phyloP scores from a whole-genome alignment of 2,113 vertebrate species.

The Lethenteron reissneri region DNA sequence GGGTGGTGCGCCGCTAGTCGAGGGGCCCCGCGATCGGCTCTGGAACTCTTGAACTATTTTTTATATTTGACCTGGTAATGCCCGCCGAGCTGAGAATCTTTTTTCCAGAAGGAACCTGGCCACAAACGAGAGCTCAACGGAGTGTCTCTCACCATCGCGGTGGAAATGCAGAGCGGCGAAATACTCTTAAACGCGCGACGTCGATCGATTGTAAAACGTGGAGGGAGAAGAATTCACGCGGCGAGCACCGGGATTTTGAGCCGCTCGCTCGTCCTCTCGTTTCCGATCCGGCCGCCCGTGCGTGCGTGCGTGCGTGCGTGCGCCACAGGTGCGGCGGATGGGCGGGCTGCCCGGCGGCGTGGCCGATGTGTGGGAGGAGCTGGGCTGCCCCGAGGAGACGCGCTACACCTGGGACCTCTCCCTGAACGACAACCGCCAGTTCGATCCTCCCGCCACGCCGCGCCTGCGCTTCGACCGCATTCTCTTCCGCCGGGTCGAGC shows the following conservation, averaged over 20 bases:
- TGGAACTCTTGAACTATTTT: background rate
- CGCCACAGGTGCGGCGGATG: conserved; percentile 42
- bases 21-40: background rate
- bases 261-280: background rate
- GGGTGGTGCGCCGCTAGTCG: background rate
- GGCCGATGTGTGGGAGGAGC: conserved; percentile 55
- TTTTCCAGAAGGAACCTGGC: background rate
- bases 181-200: background rate
- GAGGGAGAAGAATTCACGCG: background rate
- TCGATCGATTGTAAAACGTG: background rate
- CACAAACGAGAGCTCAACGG: background rate
- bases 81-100: background rate
- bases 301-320: background rate
- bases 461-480: conserved; percentile 65
- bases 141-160: background rate
- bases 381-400: conserved; percentile 56
- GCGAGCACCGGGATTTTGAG: background rate
- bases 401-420: conserved; percentile 81
- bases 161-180: background rate
- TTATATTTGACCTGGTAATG: background rate
- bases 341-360: conserved; percentile 35
- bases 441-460: conserved; percentile 17
- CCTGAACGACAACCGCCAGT: conserved; percentile 42
- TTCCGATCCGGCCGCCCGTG: background rate
- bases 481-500: conserved; percentile 22